A percentile compares a stretch with the other conserved stretches of the same genome.
These are phyloP conservation scores for Ochotona princeps DNA, from an alignment of 2,113 vertebrate genomes.

Conservation along the genomic window DNA sequence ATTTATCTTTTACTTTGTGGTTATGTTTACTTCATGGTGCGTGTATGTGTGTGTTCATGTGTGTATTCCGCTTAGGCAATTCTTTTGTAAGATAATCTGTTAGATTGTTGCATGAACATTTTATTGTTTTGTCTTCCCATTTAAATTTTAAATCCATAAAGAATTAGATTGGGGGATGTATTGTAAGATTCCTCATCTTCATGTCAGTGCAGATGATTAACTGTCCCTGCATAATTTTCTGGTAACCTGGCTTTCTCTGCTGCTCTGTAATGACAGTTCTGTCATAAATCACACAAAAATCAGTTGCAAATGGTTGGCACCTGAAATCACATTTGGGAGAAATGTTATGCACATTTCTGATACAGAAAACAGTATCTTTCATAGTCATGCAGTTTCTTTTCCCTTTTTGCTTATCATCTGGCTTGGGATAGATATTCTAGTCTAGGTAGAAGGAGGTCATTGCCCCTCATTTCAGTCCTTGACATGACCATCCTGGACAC, in stretches of 20 bases:
- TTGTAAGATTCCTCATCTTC: not conserved
- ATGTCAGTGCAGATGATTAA: not conserved
- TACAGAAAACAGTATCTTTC: not conserved
- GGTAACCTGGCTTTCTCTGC: not conserved
- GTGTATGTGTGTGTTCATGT: not conserved
- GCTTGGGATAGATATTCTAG: not conserved
- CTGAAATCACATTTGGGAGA: not conserved
- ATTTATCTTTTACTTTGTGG: not conserved
- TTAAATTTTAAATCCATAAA: not conserved
- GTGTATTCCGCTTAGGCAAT: not conserved
- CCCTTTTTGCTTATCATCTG: not conserved
- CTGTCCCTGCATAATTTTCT: not conserved
- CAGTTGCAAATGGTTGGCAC: not conserved
- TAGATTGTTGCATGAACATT: not conserved
- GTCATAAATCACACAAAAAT: not conserved
- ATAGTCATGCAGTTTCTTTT: not conserved
- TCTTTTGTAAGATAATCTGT: not conserved
- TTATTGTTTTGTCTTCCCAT: slow-evolving; percentile 1
- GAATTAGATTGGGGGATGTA: not conserved
- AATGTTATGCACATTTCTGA: not conserved
- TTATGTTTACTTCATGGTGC: not conserved
- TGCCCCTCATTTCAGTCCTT: not conserved
- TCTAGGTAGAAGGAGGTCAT: not conserved
- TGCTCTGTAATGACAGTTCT: not conserved
- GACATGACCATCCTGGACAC: not conserved